Evolutionary conservation across 2,888 invertebrate species (phyloP).

Genomic region (Acrobasis repandana): DNA sequence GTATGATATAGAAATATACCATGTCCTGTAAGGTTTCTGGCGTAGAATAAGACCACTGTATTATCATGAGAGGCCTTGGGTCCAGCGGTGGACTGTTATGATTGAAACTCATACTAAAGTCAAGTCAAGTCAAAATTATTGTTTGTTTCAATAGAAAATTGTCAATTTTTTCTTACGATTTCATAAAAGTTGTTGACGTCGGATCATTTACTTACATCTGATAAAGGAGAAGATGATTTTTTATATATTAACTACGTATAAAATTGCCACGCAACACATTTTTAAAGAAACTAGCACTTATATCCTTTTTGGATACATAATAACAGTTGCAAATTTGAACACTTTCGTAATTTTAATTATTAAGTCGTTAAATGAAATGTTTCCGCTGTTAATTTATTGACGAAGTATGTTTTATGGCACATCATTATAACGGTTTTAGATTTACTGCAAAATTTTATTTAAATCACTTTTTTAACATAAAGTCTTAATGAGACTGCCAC

Average conservation of each 20-base stretch:
- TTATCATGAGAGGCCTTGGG: too few species aligned
- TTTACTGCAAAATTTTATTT: not conserved
- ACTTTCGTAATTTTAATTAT: slow-evolving; percentile 22
- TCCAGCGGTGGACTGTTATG: too few species aligned
- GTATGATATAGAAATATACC: too few species aligned
- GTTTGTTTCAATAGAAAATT: too few species aligned
- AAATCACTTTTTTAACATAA: not conserved
- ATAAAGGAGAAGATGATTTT: too few species aligned
- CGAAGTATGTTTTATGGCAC: not conserved
- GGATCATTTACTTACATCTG: too few species aligned
- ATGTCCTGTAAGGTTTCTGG: too few species aligned
- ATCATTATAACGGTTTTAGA: not conserved
- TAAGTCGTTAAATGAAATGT: slow-evolving; percentile 5
- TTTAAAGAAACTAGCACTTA: slow-evolving; percentile 3
- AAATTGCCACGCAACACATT: not conserved
- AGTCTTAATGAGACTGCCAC: not conserved
- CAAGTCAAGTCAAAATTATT: too few species aligned
- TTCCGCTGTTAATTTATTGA: not conserved
- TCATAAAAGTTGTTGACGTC: too few species aligned
- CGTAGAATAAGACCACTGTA: too few species aligned
- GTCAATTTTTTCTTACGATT: too few species aligned
- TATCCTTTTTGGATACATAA: not conserved
- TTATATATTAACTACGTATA: slow-evolving; percentile 22
- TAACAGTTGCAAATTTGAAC: slow-evolving; percentile 27
- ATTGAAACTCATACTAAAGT: too few species aligned